These are phyloP conservation scores for Drosophila macrospina DNA, from an alignment of 2,888 invertebrate species.

Conservation along the genomic window DNA sequence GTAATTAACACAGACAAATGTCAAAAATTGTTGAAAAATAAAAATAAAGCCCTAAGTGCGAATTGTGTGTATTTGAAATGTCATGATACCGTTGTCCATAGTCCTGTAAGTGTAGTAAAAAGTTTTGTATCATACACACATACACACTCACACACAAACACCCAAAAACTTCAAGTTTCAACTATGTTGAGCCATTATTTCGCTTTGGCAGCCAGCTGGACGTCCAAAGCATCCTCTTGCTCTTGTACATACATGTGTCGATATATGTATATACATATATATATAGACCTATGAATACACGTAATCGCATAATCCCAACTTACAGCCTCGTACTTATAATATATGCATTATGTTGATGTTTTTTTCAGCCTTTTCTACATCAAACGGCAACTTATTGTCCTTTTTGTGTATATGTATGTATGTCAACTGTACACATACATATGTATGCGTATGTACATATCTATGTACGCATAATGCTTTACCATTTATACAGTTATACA, in stretches of 20 bases:
- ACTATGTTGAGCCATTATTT: conserved; percentile 50
- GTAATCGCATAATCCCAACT: conserved; percentile 67
- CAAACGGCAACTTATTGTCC: conserved; percentile 10
- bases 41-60: not conserved
- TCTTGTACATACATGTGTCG: not conserved
- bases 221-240: conserved; percentile 30
- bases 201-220: conserved; percentile 69
- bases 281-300: conserved; percentile 13
- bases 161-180: conserved; percentile 51
- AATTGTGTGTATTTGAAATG: no score
- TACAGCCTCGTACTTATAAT: conserved; percentile 10
- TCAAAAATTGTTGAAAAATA: not conserved
- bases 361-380: conserved; percentile 8
- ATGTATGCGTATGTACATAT: conserved; percentile 39
- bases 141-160: conserved; percentile 24
- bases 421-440: conserved; percentile 17
- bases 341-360: conserved; percentile 34
- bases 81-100: not conserved
- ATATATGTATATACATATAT: conserved; percentile 4
- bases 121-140: conserved; percentile 10
- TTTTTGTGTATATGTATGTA: conserved; percentile 26
- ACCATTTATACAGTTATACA: conserved; percentile 82
- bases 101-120: not conserved
- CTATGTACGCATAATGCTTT: conserved; percentile 57
- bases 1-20: not conserved